phyloP scores from a whole-genome alignment of 2,888 invertebrate species.

The Orthosia incerta region DNA sequence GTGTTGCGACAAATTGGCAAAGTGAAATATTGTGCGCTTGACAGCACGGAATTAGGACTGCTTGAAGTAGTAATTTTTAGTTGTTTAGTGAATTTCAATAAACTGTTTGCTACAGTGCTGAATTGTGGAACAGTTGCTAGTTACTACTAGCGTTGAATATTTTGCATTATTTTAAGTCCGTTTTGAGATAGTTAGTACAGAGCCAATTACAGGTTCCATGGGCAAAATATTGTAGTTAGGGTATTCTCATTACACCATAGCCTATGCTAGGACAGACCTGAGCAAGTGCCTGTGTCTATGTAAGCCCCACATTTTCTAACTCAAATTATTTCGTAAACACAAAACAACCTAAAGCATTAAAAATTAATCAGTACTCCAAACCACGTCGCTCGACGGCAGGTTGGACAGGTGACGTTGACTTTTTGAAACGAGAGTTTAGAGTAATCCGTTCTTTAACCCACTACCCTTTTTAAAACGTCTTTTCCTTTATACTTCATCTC shows the following conservation, averaged over 20 bases:
- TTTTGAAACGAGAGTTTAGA: slow-evolving; percentile 32
- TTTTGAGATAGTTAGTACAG: too few relatives aligned
- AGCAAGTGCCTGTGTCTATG: too few relatives aligned
- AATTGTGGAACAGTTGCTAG: background rate
- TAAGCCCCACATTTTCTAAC: background rate
- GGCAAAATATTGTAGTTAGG: too few relatives aligned
- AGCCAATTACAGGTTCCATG: too few relatives aligned
- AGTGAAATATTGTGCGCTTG: slow-evolving; percentile 69
- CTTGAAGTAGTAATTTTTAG: slow-evolving; percentile 20
- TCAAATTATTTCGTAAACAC: background rate
- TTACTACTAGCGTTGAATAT: background rate
- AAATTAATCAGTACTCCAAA: slow-evolving; percentile 5
- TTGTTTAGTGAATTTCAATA: slow-evolving; percentile 1
- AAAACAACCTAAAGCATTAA: slow-evolving; percentile 12
- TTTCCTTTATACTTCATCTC: slow-evolving; percentile 30
- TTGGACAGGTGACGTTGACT: slow-evolving; percentile 31
- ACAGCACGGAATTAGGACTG: slow-evolving; percentile 43
- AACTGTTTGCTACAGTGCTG: background rate
- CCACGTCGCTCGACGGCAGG: background rate
- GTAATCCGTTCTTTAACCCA: slow-evolving; percentile 25
- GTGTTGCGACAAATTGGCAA: slow-evolving; percentile 71
- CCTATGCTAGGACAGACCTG: too few relatives aligned
- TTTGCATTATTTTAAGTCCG: background rate
- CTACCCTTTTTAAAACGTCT: slow-evolving; percentile 15
- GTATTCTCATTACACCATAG: too few relatives aligned